Evolutionary conservation across 2,113 vertebrate species (phyloP).

Genomic region (Anser cygnoides): DNA sequence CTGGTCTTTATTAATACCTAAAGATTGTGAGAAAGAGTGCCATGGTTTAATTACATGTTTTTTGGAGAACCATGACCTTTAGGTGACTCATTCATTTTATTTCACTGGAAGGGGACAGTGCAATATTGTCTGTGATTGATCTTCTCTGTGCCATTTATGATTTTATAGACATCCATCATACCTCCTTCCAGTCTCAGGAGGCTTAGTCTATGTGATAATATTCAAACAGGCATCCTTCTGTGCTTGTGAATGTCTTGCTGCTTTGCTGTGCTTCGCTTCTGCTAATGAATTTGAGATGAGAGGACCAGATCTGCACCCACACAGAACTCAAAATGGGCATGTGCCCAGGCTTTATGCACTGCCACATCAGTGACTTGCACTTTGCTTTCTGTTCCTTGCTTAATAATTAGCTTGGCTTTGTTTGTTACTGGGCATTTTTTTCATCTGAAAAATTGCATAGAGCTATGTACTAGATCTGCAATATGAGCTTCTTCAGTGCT

Average conservation of each 20-base stretch:
- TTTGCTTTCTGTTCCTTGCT: not conserved
- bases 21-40: not conserved
- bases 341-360: not conserved
- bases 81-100: not conserved
- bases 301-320: not conserved
- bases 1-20: not conserved
- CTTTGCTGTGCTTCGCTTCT: not conserved
- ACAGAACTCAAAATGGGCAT: not conserved
- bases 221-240: fast-evolving
- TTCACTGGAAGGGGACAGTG: not conserved
- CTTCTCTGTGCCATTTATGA: not conserved
- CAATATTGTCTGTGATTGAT: not conserved
- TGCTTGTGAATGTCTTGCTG: not conserved
- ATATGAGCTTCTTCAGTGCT: not conserved
- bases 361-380: not conserved
- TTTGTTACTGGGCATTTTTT: fast-evolving
- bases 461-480: not conserved
- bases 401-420: not conserved
- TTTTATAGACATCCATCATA: not conserved
- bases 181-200: not conserved
- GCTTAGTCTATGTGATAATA: not conserved
- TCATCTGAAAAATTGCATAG: not conserved
- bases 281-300: not conserved
- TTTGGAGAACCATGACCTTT: not conserved
- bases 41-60: not conserved